Percentiles rank a stretch among this genome's conserved stretches.
Evolutionary conservation across 2,113 vertebrate genomes (phyloP).

Genomic region (Etia nguti): DNA sequence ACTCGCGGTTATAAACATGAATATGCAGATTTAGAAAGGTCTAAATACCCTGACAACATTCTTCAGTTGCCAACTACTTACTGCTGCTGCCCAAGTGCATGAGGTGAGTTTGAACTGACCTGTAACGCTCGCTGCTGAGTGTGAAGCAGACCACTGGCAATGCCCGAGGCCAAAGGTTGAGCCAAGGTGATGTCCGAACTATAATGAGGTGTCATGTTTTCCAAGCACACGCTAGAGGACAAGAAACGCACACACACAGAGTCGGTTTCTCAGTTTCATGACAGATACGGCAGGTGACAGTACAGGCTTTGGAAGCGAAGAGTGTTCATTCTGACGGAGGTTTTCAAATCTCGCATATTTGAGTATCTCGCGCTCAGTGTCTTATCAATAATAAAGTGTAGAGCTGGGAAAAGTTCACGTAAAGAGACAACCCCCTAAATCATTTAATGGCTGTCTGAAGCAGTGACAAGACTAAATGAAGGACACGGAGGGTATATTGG

Average conservation of each 20-base stretch:
- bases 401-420: slow-evolving; percentile 36
- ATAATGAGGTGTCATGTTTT: slow-evolving; percentile 42
- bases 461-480: slow-evolving; percentile 12
- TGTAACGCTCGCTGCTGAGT: not conserved
- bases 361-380: slow-evolving; percentile 30
- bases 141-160: not conserved
- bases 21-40: not conserved
- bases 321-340: slow-evolving; percentile 40
- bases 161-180: not conserved
- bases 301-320: not conserved
- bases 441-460: slow-evolving; percentile 40
- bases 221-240: not conserved
- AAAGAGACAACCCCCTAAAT: slow-evolving; percentile 50
- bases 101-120: not conserved
- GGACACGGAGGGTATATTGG: slow-evolving; percentile 6
- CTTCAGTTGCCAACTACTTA: not conserved
- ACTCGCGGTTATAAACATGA: not conserved
- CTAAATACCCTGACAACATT: not conserved
- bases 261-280: slow-evolving; percentile 12
- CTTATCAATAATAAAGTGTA: slow-evolving; percentile 55
- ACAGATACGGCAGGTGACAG: not conserved
- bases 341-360: slow-evolving; percentile 53
- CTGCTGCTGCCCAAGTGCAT: not conserved
- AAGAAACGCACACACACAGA: not conserved
- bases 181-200: not conserved